Percentiles rank a stretch among this genome's conserved stretches.
Conservation (phyloP, 2,888 invertebrate species). For the Agrotis segetum region DNA sequence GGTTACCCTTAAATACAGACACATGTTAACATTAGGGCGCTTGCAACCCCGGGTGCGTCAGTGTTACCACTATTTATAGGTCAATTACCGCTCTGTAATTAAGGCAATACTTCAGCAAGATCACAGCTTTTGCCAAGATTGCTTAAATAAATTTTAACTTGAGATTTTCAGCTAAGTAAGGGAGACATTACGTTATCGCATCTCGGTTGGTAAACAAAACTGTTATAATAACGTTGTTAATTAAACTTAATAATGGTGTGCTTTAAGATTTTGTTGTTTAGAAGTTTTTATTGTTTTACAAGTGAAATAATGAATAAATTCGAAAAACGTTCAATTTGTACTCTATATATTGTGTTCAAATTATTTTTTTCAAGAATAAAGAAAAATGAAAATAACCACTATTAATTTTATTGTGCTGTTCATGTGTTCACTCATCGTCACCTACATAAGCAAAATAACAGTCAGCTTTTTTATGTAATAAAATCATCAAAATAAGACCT, state of each 20-base stretch:
- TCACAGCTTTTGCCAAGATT: conserved; percentile 78
- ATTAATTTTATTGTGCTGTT: too few species aligned
- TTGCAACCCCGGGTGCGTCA: conserved; percentile 55
- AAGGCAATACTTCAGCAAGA: conserved; percentile 78
- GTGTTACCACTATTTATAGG: conserved; percentile 76
- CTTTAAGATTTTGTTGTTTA: conserved; percentile 29
- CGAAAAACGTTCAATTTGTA: too few species aligned
- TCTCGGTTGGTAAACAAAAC: conserved; percentile 59
- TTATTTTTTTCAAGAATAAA: too few species aligned
- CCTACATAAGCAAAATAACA: too few species aligned
- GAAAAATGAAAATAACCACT: too few species aligned
- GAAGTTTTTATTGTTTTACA: neutral
- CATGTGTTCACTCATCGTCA: too few species aligned
- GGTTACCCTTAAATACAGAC: conserved; percentile 38
- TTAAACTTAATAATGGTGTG: conserved; percentile 40
- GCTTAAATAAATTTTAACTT: conserved; percentile 77
- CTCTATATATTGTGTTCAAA: too few species aligned
- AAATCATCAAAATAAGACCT: too few species aligned
- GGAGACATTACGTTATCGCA: conserved; percentile 66
- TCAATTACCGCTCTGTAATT: conserved; percentile 80
- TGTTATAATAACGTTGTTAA: conserved; percentile 56
- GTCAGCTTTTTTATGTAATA: too few species aligned
- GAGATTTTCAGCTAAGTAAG: conserved; percentile 73
- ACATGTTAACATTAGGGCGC: conserved; percentile 41
- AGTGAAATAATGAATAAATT: too few species aligned